phyloP scores from a whole-genome alignment of 2,888 invertebrate species.

The Spialia ferax region DNA sequence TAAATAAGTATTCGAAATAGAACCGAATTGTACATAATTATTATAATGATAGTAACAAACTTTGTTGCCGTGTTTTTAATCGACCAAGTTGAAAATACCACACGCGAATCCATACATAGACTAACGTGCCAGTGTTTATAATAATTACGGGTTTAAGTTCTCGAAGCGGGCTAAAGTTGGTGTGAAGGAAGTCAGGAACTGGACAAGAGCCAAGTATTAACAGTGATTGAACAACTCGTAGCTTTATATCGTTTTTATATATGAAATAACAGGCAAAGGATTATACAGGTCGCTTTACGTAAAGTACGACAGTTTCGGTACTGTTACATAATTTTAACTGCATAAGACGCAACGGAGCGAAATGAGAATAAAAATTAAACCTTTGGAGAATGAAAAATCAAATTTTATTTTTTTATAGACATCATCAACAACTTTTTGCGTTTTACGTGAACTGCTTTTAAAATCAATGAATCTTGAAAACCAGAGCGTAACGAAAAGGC shows the following conservation, averaged over 20 bases:
- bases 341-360: too few relatives aligned
- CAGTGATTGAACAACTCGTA: background rate
- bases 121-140: slow-evolving; percentile 7
- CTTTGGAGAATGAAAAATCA: too few relatives aligned
- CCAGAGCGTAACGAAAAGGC: too few relatives aligned
- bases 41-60: slow-evolving; percentile 11
- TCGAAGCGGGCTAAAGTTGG: slow-evolving; percentile 5
- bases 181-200: slow-evolving; percentile 10
- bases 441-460: too few relatives aligned
- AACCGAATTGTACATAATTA: background rate
- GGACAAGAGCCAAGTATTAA: background rate
- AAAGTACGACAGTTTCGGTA: too few relatives aligned
- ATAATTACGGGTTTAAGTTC: slow-evolving; percentile 25
- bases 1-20: background rate
- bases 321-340: too few relatives aligned
- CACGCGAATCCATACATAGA: background rate
- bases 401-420: too few relatives aligned
- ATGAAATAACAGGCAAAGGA: too few relatives aligned
- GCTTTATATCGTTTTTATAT: background rate
- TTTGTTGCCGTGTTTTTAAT: slow-evolving; percentile 8
- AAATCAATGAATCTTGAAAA: too few relatives aligned
- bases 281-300: too few relatives aligned
- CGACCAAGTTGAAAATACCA: background rate
- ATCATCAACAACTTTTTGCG: too few relatives aligned
- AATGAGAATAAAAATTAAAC: too few relatives aligned